Conservation (phyloP, 1,140 invertebrate genomes). For the Eufriesea mexicana region DNA sequence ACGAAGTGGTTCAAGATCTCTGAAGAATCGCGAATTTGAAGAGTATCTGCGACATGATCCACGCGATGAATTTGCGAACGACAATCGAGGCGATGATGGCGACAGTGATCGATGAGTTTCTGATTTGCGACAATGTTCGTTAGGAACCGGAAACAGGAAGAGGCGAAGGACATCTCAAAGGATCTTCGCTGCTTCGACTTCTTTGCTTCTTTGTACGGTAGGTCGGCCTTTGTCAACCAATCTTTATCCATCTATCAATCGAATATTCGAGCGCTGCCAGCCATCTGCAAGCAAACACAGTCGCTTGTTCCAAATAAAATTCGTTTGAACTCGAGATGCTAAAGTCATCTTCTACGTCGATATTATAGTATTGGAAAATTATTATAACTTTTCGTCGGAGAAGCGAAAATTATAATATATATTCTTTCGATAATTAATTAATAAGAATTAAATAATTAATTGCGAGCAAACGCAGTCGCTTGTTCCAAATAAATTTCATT, state of each 20-base stretch:
- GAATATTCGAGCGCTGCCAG: constrained; percentile 96
- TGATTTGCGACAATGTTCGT: constrained; percentile 52
- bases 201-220: constrained; percentile 61
- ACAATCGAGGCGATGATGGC: constrained; percentile 33
- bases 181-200: constrained; percentile 65
- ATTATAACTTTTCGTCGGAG: too few species aligned
- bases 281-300: constrained; percentile 88
- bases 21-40: constrained; percentile 33
- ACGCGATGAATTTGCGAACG: constrained; percentile 41
- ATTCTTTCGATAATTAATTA: too few species aligned
- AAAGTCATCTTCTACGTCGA: background rate
- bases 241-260: constrained; percentile 97
- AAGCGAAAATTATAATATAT: too few species aligned
- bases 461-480: constrained; percentile 82
- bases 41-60: constrained; percentile 37
- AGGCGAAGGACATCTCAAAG: constrained; percentile 59
- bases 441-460: too few species aligned
- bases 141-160: constrained; percentile 72
- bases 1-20: constrained; percentile 15
- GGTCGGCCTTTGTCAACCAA: constrained; percentile 85
- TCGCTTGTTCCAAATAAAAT: background rate
- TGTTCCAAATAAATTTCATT: background rate
- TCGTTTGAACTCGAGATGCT: background rate
- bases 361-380: background rate
- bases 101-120: constrained; percentile 36